A percentile compares a stretch with the other conserved stretches of the same genome.
Conservation (phyloP, 2,797 vertebrate genomes). For the Pogonophryne albipinna region DNA sequence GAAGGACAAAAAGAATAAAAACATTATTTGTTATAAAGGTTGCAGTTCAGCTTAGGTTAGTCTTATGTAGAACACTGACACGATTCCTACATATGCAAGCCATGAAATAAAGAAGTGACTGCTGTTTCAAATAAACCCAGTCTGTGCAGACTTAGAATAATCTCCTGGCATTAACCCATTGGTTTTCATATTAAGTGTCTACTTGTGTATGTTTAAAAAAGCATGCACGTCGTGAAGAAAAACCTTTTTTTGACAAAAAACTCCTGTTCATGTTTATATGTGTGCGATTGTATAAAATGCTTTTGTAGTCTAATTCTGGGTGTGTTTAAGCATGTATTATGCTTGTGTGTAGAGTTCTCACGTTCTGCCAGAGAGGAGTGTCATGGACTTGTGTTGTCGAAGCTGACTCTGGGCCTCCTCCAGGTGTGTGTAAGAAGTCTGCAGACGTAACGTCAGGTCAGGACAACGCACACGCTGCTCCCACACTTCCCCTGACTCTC, state of each 20-base stretch:
- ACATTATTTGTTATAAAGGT: background rate
- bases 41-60: background rate
- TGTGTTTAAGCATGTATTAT: background rate
- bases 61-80: conserved; percentile 61
- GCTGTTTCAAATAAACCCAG: conserved; percentile 80
- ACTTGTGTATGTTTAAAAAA: background rate
- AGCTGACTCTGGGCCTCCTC: conserved; percentile 81
- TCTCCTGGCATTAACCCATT: conserved; percentile 79
- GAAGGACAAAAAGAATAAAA: conserved; percentile 39
- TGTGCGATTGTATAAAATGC: conserved; percentile 14
- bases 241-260: background rate
- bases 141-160: conserved; percentile 84
- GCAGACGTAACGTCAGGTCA: conserved; percentile 85
- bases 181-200: conserved; percentile 56
- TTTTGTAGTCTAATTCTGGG: background rate
- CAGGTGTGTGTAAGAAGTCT: conserved; percentile 83
- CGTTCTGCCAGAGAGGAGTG: conserved; percentile 10
- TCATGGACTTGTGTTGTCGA: conserved; percentile 63
- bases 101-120: conserved; percentile 84
- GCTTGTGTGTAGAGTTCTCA: conserved; percentile 25
- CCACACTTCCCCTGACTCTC: conserved; percentile 83
- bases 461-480: conserved; percentile 86
- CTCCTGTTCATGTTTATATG: background rate
- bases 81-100: conserved; percentile 88
- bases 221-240: conserved; percentile 1